A percentile compares a stretch with the other conserved stretches of the same genome.
phyloP scores from a whole-genome alignment of 2,797 vertebrate genomes.

The Sphenopsis melanotis region DNA sequence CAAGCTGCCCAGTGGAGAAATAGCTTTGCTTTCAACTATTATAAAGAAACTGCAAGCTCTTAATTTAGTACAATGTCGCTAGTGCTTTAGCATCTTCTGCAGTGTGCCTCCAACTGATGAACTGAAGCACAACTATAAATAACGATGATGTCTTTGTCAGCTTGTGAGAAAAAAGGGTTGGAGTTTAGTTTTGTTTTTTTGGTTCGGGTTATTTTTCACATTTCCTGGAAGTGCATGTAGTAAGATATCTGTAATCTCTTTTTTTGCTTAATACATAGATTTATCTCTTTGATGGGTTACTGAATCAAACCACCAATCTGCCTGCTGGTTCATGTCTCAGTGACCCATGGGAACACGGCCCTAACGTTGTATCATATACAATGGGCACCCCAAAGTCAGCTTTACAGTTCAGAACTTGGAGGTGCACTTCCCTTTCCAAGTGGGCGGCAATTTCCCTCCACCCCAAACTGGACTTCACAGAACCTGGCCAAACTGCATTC shows the following conservation, averaged over 20 bases:
- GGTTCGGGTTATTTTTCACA: background rate
- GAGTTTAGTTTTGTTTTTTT: background rate
- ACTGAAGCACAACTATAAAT: conserved; percentile 45
- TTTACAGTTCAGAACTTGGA: background rate
- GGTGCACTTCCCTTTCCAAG: background rate
- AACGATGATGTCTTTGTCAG: conserved; percentile 40
- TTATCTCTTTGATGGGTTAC: background rate
- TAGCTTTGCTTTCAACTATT: conserved; percentile 21
- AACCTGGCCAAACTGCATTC: background rate
- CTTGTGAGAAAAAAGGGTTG: conserved; percentile 34
- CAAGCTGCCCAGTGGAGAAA: background rate
- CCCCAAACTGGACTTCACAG: background rate
- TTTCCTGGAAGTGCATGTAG: background rate
- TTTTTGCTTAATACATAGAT: background rate
- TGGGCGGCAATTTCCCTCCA: background rate
- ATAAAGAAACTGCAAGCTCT: conserved; percentile 8
- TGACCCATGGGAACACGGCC: background rate
- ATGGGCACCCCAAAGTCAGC: background rate
- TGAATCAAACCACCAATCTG: background rate
- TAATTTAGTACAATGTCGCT: conserved; percentile 29
- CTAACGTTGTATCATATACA: background rate
- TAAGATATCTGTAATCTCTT: background rate
- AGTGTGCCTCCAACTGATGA: conserved; percentile 36
- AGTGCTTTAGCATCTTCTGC: conserved; percentile 26
- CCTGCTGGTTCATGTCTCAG: background rate